Percentiles rank a stretch among this genome's conserved stretches.
Evolutionary conservation across 2,113 vertebrate genomes (phyloP).

Genomic region (Nycticryphes semicollaris): DNA sequence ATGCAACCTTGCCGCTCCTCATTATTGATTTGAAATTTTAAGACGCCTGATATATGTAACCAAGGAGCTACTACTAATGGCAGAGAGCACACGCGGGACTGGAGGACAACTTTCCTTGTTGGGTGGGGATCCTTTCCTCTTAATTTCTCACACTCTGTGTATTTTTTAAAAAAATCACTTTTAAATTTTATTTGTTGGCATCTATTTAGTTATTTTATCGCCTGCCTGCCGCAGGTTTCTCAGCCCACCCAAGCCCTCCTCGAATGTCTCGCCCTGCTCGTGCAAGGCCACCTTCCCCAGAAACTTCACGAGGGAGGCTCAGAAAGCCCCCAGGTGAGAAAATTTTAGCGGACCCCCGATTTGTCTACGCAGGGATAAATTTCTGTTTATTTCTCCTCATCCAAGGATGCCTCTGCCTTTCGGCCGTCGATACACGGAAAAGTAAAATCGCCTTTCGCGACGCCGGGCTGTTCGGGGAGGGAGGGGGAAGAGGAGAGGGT

Average conservation of each 20-base stretch:
- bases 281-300: not conserved
- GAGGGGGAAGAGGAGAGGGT: too few relatives aligned
- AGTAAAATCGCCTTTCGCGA: not conserved
- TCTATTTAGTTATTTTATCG: not conserved
- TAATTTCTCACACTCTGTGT: not conserved
- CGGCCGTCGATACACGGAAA: rapidly evolving
- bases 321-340: not conserved
- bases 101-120: not conserved
- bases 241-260: rapidly evolving
- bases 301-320: rapidly evolving
- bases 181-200: not conserved
- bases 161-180: not conserved
- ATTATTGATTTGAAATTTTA: not conserved
- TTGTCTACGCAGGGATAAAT: too few relatives aligned
- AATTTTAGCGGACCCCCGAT: not conserved
- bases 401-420: not conserved
- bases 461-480: too few relatives aligned
- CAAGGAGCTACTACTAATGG: rapidly evolving
- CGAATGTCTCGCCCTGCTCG: too few relatives aligned
- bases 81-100: rapidly evolving
- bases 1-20: rapidly evolving
- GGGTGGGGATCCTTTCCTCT: not conserved
- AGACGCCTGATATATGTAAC: not conserved
- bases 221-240: rapidly evolving
- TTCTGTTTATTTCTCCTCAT: not conserved